Evolutionary conservation across 37 sponge, comb jelly and placozoan species (phyloP).

Genomic region (Aplysina aerophoba): DNA sequence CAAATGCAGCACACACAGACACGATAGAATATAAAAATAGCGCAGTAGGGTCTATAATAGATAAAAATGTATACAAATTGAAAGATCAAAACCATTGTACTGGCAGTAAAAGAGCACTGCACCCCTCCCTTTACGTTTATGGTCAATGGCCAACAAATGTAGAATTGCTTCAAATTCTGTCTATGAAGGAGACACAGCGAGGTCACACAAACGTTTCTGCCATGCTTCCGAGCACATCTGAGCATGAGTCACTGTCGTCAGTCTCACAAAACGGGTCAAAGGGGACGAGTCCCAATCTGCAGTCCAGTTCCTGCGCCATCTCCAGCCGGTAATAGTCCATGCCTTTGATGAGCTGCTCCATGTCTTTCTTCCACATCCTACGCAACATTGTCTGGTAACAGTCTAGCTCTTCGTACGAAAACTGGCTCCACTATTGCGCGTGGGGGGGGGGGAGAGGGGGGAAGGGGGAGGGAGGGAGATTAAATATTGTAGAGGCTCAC

Average conservation of each 20-base stretch:
- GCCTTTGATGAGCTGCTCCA: constrained; percentile 74
- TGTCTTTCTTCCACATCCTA: constrained; percentile 84
- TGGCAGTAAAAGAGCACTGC: too few species aligned
- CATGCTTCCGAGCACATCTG: background rate
- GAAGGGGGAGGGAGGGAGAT: too few species aligned
- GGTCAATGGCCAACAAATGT: too few species aligned
- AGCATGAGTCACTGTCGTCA: constrained; percentile 4
- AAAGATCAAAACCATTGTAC: too few species aligned
- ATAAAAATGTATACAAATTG: too few species aligned
- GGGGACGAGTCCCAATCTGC: constrained; percentile 6
- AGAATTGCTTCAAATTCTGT: too few species aligned
- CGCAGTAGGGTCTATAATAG: too few species aligned
- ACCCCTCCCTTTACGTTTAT: too few species aligned
- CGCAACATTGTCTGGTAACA: constrained; percentile 79
- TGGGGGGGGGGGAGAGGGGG: background rate
- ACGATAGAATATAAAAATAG: too few species aligned
- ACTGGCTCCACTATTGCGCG: constrained; percentile 60
- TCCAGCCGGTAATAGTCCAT: constrained; percentile 80
- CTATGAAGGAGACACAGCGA: too few species aligned
- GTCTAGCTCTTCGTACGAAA: constrained; percentile 71
- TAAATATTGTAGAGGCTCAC: too few species aligned
- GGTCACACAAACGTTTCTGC: constrained; percentile 13
- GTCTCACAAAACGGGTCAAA: background rate
- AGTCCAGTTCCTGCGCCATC: constrained; percentile 62
- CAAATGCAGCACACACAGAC: too few species aligned